These are phyloP conservation scores for Notothenia rossii DNA, from an alignment of 2,113 vertebrate species.

Conservation along the genomic window DNA sequence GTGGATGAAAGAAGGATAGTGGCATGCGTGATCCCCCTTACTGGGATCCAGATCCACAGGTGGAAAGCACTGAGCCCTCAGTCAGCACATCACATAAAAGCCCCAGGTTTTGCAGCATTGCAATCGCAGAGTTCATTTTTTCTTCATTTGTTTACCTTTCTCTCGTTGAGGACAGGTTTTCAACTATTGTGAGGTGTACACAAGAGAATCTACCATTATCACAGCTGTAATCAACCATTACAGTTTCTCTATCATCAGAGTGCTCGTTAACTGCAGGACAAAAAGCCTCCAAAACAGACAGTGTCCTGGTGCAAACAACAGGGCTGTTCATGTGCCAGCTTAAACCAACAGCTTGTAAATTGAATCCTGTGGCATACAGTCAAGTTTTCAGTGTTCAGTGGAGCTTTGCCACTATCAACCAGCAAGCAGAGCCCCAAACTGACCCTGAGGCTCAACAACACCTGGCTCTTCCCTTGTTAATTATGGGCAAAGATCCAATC, in stretches of 20 bases:
- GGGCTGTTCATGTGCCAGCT: conserved; percentile 64
- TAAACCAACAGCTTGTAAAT: conserved; percentile 81
- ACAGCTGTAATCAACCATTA: conserved; percentile 75
- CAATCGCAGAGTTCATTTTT: conserved; percentile 62
- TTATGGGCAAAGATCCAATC: conserved; percentile 65
- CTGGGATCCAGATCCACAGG: conserved; percentile 64
- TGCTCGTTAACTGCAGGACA: conserved; percentile 76
- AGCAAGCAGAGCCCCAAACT: conserved; percentile 67
- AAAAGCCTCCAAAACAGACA: conserved; percentile 69
- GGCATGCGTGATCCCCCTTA: conserved; percentile 59
- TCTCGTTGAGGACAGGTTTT: conserved; percentile 59
- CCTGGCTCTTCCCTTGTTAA: conserved; percentile 70
- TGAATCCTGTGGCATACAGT: conserved; percentile 77
- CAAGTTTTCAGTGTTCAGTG: conserved; percentile 76
- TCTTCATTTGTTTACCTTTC: conserved; percentile 66
- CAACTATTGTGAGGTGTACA: conserved; percentile 52
- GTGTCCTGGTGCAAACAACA: conserved; percentile 69
- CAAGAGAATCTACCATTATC: conserved; percentile 75
- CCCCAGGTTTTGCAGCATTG: conserved; percentile 65
- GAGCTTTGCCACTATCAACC: conserved; percentile 67
- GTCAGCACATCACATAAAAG: conserved; percentile 72
- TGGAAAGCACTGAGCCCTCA: conserved; percentile 60
- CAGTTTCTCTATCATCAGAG: conserved; percentile 62
- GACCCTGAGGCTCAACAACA: conserved; percentile 70
- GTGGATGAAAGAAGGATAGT: conserved; percentile 36